Evolutionary conservation across 2,888 invertebrate genomes (phyloP), one percentile per base, ranked within the genome.

Genomic region (Aphodius sticticus): DNA sequence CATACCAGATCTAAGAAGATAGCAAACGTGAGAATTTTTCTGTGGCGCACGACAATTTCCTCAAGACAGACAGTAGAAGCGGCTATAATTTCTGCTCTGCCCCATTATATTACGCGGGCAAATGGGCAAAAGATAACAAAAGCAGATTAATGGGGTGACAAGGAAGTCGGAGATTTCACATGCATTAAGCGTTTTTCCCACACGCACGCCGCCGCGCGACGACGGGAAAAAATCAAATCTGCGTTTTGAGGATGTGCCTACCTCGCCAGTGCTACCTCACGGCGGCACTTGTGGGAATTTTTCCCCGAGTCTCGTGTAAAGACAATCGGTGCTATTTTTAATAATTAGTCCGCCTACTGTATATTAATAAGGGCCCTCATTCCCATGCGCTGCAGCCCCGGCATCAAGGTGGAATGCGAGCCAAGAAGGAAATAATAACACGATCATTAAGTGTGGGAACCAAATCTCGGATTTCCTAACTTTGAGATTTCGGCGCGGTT

Each of bases 281-380:
- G 53, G 9, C 53, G 53, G 53, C 12, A 53, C 0, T 71, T 78
- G 78, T 78, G 78, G 78, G 78, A 78, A 78, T 71, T 78, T 74
- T 78, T 26, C 71, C 37, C 74, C n/a, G 16, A 37, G 35, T 26
- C 71, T 16, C 74, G 74, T 12, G 36, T n/a, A 74, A 74, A 74
- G 71, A 78, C 78, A 78, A 78, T 78, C 35, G 74, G 74, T 37
- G 74, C 86, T 87, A 83, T 87, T 88, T 86, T 88, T 87, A 88
- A 88, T 89, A 89, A 89, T 88, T 87, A 87, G 86, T 86, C 80
- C 87, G 86, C 86, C 88, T 87, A 85, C 86, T 88, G 88, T 87
- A 88, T 88, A 88, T 88, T 88, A 88, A 89, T 89, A 86, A 87
- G 86, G 84, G 88, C 86, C 87, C 89, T 86, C 87, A 86, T 89